Conservation (phyloP, 2,888 invertebrate species). For the Chrysolina americana region DNA sequence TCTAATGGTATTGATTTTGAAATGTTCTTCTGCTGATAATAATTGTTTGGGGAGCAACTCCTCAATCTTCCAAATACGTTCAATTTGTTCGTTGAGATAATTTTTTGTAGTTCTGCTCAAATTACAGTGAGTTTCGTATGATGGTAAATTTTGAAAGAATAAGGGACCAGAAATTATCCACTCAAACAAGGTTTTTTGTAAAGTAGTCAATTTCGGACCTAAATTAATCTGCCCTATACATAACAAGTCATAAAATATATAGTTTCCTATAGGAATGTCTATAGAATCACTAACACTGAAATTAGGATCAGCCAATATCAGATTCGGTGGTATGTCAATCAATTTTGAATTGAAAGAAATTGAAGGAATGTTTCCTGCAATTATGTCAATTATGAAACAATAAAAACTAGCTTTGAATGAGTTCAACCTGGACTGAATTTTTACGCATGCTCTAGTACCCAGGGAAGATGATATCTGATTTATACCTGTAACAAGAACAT, state of each 20-base stretch:
- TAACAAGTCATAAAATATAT: constrained; percentile 4
- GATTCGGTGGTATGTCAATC: no score
- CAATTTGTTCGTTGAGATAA: neutral
- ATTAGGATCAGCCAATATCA: no score
- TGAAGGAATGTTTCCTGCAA: constrained; percentile 11
- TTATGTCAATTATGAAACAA: constrained; percentile 6
- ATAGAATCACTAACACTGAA: neutral
- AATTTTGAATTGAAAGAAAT: no score
- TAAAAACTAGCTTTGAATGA: constrained; percentile 1
- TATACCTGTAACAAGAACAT: neutral
- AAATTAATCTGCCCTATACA: constrained; percentile 5
- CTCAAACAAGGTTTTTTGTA: constrained; percentile 17
- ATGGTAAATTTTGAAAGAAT: neutral
- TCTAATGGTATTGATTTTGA: no score
- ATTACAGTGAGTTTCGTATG: neutral
- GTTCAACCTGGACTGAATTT: neutral
- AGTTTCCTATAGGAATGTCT: neutral
- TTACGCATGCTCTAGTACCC: neutral
- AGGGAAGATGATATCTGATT: constrained; percentile 6
- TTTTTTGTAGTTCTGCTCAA: neutral
- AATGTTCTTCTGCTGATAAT: constrained; percentile 28
- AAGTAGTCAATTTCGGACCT: neutral
- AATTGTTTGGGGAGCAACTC: constrained; percentile 9
- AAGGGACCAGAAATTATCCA: neutral
- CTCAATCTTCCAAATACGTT: constrained; percentile 39